These are phyloP conservation scores for Diloba caeruleocephala DNA, from an alignment of 2,888 invertebrate genomes.

Conservation along the genomic window DNA sequence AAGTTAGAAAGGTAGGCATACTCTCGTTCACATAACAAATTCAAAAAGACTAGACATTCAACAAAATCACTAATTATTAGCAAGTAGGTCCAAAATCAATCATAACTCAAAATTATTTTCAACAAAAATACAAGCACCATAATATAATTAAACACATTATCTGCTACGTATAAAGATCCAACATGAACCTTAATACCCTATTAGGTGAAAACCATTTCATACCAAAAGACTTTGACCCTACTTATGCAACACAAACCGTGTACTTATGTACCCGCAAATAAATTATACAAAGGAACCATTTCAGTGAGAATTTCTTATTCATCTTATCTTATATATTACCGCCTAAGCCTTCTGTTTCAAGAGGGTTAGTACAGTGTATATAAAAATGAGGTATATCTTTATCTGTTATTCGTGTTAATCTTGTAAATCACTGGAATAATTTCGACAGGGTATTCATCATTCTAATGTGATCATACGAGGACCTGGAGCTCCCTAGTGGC, in stretches of 20 bases:
- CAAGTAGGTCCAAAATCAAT: no score
- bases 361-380: slow-evolving; percentile 47
- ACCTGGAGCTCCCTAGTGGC: no score
- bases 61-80: no score
- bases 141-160: slow-evolving; percentile 30
- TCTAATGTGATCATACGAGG: no score
- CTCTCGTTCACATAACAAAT: no score
- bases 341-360: slow-evolving; percentile 53
- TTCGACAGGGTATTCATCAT: slow-evolving; percentile 1
- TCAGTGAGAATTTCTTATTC: slow-evolving; percentile 63
- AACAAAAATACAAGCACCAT: background rate
- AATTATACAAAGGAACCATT: slow-evolving; percentile 64
- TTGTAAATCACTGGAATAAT: slow-evolving; percentile 24
- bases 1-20: no score
- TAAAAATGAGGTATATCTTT: slow-evolving; percentile 27
- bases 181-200: slow-evolving; percentile 34
- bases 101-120: no score
- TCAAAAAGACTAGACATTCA: no score
- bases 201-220: slow-evolving; percentile 33
- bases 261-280: slow-evolving; percentile 61
- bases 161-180: slow-evolving; percentile 13
- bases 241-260: slow-evolving; percentile 54
- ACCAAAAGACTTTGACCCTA: slow-evolving; percentile 55
- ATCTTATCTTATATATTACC: slow-evolving; percentile 64
- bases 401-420: slow-evolving; percentile 19